These are phyloP conservation scores for Itoplectis maculator DNA, from an alignment of 2,888 invertebrate species.

Conservation along the genomic window DNA sequence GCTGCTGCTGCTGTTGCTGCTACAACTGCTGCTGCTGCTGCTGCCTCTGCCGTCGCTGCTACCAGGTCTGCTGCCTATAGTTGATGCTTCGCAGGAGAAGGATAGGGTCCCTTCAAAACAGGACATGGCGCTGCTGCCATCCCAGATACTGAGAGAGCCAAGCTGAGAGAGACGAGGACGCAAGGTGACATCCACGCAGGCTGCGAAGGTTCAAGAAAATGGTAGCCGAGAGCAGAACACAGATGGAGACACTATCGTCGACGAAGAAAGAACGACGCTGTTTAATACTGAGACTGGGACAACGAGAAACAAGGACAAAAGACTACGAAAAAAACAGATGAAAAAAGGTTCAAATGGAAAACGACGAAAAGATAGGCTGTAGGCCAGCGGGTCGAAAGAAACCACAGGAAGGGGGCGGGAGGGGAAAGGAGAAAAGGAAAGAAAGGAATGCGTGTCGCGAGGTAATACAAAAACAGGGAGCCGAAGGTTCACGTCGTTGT, in stretches of 20 bases:
- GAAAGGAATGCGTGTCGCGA: conserved; percentile 59
- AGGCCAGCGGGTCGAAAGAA: conserved; percentile 25
- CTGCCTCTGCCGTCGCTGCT: conserved; percentile 8
- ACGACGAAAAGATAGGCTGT: not conserved
- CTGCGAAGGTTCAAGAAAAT: conserved; percentile 19
- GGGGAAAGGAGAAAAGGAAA: conserved; percentile 15
- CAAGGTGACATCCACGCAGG: conserved; percentile 6
- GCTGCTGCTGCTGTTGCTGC: conserved; percentile 31
- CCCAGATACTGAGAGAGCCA: conserved; percentile 7
- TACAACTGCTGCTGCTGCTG: conserved; percentile 28
- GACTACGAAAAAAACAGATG: conserved; percentile 28
- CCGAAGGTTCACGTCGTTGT: conserved; percentile 7
- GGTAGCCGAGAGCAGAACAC: not conserved
- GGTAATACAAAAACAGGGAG: conserved; percentile 49
- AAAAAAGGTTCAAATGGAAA: conserved; percentile 30
- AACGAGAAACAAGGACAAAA: conserved; percentile 25
- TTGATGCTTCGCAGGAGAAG: conserved; percentile 60
- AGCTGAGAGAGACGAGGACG: conserved; percentile 25
- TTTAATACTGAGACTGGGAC: conserved; percentile 40
- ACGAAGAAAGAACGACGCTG: conserved; percentile 23
- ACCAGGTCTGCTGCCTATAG: conserved; percentile 17
- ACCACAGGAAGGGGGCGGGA: conserved; percentile 34
- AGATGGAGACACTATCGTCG: conserved; percentile 33
- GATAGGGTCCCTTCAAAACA: conserved; percentile 54
- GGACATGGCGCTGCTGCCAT: conserved; percentile 19